Percentiles rank a stretch among this genome's conserved stretches.
These are phyloP conservation scores for Mesochorus sp. DNA, from an alignment of 2,888 invertebrate species.

Conservation along the genomic window DNA sequence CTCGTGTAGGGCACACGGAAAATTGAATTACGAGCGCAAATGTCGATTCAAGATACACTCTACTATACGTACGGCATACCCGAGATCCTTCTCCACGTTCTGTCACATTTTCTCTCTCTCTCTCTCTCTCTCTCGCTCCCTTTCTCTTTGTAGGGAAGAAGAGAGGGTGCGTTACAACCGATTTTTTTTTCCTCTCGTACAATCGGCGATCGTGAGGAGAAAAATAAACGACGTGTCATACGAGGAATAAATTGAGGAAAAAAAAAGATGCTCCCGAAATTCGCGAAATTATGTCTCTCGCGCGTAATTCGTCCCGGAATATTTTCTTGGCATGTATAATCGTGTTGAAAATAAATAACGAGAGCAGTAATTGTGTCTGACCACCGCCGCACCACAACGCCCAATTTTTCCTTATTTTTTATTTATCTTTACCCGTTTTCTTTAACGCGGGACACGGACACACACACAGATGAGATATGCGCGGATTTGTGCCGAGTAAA, in stretches of 20 bases:
- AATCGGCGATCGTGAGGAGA: background rate
- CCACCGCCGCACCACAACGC: background rate
- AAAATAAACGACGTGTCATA: too few species aligned
- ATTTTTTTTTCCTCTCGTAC: background rate
- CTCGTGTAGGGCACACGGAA: slow-evolving; percentile 75
- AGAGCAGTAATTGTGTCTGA: background rate
- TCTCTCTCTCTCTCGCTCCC: background rate
- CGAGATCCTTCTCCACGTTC: slow-evolving; percentile 39
- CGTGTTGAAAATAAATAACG: too few species aligned
- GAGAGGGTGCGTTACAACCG: slow-evolving; percentile 1
- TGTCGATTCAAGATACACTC: slow-evolving; percentile 79
- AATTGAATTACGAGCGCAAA: slow-evolving; percentile 80
- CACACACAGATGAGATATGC: too few species aligned
- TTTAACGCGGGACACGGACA: background rate
- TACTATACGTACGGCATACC: background rate
- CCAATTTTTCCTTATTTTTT: slow-evolving; percentile 6
- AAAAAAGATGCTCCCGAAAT: too few species aligned
- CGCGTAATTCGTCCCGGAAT: too few species aligned
- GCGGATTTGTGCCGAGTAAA: too few species aligned
- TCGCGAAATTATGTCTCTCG: too few species aligned
- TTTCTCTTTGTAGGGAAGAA: too few species aligned
- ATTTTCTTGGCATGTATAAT: too few species aligned
- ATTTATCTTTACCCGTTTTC: background rate
- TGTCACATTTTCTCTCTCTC: slow-evolving; percentile 29
- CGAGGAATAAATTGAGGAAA: too few species aligned